Conservation (phyloP, 2,888 invertebrate genomes). For the Brachynemurus nebulosus region DNA sequence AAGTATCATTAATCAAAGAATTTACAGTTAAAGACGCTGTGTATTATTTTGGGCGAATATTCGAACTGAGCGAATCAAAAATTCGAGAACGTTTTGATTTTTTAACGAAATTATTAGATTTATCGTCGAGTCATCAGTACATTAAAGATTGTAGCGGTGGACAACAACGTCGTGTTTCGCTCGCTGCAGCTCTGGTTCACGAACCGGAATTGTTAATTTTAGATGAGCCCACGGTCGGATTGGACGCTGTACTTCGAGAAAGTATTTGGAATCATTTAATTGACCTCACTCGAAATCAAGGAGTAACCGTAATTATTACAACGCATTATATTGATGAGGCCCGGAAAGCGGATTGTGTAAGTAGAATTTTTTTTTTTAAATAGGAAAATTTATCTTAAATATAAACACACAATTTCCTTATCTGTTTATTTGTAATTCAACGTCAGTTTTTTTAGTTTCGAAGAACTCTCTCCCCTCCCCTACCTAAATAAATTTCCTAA, state of each 20-base stretch:
- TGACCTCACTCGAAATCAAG: conserved; percentile 50
- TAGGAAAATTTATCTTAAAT: too few relatives aligned
- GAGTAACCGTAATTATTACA: conserved; percentile 76
- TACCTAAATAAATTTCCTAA: too few relatives aligned
- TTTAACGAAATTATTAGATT: conserved; percentile 55
- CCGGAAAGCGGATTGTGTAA: conserved; percentile 62
- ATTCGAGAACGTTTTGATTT: conserved; percentile 53
- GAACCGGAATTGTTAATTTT: conserved; percentile 77
- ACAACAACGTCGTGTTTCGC: conserved; percentile 77
- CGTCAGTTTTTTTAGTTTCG: too few relatives aligned
- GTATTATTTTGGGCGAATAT: conserved; percentile 75
- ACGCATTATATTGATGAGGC: conserved; percentile 94
- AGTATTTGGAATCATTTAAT: conserved; percentile 84
- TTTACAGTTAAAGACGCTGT: conserved; percentile 73
- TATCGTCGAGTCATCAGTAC: conserved; percentile 52
- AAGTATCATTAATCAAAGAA: conserved; percentile 64
- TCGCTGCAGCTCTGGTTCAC: conserved; percentile 79
- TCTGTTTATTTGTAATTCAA: too few relatives aligned
- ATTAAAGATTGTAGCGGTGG: conserved; percentile 73
- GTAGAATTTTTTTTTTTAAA: conserved; percentile 13
- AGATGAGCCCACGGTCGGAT: conserved; percentile 89
- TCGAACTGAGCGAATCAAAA: conserved; percentile 51
- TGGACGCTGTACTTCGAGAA: conserved; percentile 69
- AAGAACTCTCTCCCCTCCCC: too few relatives aligned
- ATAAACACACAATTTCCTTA: too few relatives aligned